Percentiles rank a stretch among this genome's conserved stretches.
phyloP scores from a whole-genome alignment of 2,888 invertebrate species.

The Polydrusus pterygomalis region DNA sequence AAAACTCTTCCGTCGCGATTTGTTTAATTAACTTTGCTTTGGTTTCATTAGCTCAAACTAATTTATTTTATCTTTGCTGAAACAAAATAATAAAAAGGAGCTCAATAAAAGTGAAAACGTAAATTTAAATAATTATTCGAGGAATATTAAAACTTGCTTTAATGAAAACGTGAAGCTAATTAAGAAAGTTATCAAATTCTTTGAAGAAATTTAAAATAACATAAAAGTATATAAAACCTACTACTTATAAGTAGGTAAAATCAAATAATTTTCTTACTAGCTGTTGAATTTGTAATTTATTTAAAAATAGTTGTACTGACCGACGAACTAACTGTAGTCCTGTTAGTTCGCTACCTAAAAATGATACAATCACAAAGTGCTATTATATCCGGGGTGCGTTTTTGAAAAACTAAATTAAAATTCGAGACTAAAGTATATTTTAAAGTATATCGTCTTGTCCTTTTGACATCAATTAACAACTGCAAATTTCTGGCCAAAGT shows the following conservation, averaged over 20 bases:
- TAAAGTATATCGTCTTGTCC: no score
- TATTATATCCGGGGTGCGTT: no score
- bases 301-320: no score
- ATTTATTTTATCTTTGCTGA: constrained; percentile 65
- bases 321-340: no score
- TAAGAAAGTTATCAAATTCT: neutral
- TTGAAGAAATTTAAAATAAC: neutral
- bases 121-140: constrained; percentile 22
- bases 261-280: neutral
- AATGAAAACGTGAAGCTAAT: constrained; percentile 7
- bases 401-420: no score
- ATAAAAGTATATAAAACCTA: neutral
- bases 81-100: constrained; percentile 65
- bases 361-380: no score
- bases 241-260: neutral
- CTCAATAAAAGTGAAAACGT: constrained; percentile 45
- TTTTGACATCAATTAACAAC: no score
- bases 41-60: constrained; percentile 66
- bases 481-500: no score
- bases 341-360: no score
- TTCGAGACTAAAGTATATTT: no score
- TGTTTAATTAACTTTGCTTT: constrained; percentile 68
- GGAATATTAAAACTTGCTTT: constrained; percentile 6
- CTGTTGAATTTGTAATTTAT: no score
- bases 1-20: constrained; percentile 63